phyloP scores from a whole-genome alignment of 2,888 invertebrate genomes.

The Craniophora ligustri region DNA sequence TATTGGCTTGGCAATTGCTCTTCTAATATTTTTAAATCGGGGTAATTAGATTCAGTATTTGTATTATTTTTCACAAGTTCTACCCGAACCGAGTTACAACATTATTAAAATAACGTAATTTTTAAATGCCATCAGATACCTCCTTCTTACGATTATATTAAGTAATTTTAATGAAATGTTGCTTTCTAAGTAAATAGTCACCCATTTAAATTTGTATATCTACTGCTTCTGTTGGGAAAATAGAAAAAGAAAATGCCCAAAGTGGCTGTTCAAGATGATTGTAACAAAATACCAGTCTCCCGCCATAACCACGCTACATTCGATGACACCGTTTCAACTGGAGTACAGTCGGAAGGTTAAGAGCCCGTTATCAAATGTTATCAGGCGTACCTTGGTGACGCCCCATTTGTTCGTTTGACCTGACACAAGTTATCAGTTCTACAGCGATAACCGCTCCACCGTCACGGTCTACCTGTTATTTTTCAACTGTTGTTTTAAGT shows the following conservation, averaged over 20 bases:
- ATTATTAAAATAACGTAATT: no score
- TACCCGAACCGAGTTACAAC: no score
- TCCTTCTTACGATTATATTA: no score
- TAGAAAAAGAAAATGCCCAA: background rate
- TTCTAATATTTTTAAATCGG: no score
- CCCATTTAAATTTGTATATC: no score
- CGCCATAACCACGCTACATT: constrained; percentile 26
- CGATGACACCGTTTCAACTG: constrained; percentile 69
- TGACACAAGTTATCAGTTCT: constrained; percentile 87
- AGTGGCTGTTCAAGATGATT: no score
- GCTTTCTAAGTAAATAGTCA: no score
- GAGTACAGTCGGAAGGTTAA: constrained; percentile 84
- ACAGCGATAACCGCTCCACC: constrained; percentile 80
- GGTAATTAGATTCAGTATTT: no score
- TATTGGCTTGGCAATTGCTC: no score
- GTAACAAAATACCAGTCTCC: background rate
- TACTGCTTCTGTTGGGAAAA: background rate
- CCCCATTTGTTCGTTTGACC: constrained; percentile 88
- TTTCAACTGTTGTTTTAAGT: constrained; percentile 62
- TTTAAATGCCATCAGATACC: no score
- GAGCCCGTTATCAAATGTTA: constrained; percentile 86
- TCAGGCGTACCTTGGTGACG: constrained; percentile 82
- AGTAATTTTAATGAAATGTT: no score
- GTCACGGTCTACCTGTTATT: constrained; percentile 82
- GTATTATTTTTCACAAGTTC: no score